phyloP scores from a whole-genome alignment of 2,113 vertebrate genomes.

The Malaclemys terrapin region DNA sequence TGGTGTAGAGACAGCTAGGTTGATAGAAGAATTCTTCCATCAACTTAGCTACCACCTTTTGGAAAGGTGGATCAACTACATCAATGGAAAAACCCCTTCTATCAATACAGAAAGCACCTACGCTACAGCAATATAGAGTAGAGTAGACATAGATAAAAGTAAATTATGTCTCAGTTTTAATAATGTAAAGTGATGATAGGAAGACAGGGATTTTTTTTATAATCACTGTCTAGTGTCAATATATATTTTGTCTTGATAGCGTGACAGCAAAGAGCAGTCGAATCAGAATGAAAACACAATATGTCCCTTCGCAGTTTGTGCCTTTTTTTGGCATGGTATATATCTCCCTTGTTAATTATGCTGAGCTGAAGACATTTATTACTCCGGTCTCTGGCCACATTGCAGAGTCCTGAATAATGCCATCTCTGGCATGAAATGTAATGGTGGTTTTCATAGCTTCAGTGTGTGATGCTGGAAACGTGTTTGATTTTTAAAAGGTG shows the following conservation, averaged over 20 bases:
- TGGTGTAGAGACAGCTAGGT: not conserved
- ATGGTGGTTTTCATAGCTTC: not conserved
- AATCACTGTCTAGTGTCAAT: not conserved
- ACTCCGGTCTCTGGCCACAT: not conserved
- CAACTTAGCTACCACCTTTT: not conserved
- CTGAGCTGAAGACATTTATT: not conserved
- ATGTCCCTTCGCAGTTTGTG: not conserved
- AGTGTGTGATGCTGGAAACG: not conserved
- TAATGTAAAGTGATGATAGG: fast-evolving
- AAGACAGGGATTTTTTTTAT: not conserved
- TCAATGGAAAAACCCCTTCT: not conserved
- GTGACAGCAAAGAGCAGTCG: not conserved
- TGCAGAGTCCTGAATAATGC: not conserved
- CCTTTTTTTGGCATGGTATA: not conserved
- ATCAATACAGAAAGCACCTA: not conserved
- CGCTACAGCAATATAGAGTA: not conserved
- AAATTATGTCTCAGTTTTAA: fast-evolving
- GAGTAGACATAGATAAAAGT: not conserved
- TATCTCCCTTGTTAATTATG: not conserved
- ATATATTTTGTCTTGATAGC: not conserved
- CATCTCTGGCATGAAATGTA: not conserved
- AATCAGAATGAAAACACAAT: not conserved
- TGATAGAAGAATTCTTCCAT: not conserved
- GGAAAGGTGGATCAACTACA: not conserved
- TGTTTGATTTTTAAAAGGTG: not conserved